Base-by-base conservation (phyloP, 2,797 vertebrate genomes). In the Ctenosaura bakeri region DNA sequence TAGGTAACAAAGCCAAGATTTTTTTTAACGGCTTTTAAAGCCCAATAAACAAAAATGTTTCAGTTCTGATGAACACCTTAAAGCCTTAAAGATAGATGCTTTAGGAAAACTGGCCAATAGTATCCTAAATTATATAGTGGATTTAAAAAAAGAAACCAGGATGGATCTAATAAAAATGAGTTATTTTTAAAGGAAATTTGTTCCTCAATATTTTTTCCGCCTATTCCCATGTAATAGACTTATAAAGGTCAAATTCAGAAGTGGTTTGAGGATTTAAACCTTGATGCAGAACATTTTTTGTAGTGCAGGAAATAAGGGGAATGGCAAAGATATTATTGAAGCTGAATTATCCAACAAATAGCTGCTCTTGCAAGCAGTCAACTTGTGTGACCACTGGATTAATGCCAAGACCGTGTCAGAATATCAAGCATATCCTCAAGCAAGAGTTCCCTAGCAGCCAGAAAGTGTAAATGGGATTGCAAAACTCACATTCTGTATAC, bases 171-270 rank as follows among this genome's bases (percentile, higher is more conserved):
- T 69, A 87, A 87, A 84, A 90, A 83, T 83, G 62, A 87, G 62
- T 46, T 32, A 87, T 77, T 69, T 22, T 56, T 78, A 83, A 83
- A 24, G 2, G 10, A 87, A 90, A 87, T 13, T 14, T 10, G 50
- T 54, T 69, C 62, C 74, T 32, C 46, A 12, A 0, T 87, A 38
- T 83, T 80, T 88, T 88, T 83, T 4, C 18, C 7, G 76, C 24
- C 13, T 26, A n/a, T n/a, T 54, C 14, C 32, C 42, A 9, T 90
- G 46, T 69, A 69, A 42, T 69, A 87, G 86, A 69, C 35, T 54
- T 77, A 82, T 76, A 83, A 76, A 77, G 35, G 56, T 87, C 77
- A n/a, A 22, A 83, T 77, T 87, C 79, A 83, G 46, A 87, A 87
- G 73, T 78, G 46, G 20, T 69, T 77, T n/a, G 42, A 42, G 4